phyloP scores from a whole-genome alignment of 2,113 vertebrate genomes.

The Heteronetta atricapilla region DNA sequence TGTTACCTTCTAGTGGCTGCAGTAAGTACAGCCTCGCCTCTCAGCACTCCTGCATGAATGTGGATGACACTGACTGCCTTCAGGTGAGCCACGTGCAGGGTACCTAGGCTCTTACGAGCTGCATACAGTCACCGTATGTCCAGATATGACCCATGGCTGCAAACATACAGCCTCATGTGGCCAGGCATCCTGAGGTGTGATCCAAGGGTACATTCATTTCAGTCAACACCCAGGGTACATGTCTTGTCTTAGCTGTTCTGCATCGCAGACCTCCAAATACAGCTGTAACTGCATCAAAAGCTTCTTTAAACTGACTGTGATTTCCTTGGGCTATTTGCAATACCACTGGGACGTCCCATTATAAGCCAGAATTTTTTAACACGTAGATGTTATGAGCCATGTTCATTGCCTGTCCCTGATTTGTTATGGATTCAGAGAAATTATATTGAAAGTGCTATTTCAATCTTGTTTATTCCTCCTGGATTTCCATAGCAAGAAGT shows the following conservation, averaged over 20 bases:
- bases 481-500: not conserved
- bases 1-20: not conserved
- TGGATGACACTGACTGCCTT: not conserved
- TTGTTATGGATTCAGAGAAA: not conserved
- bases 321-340: not conserved
- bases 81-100: not conserved
- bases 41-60: too few relatives aligned
- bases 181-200: not conserved
- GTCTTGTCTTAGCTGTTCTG: not conserved
- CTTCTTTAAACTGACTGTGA: not conserved
- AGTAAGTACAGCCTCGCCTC: not conserved
- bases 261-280: not conserved
- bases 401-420: fast-evolving
- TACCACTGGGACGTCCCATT: not conserved
- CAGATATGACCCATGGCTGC: fast-evolving
- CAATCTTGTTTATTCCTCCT: not conserved
- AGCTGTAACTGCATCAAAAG: not conserved
- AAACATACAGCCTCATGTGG: not conserved
- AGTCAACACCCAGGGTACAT: not conserved
- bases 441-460: not conserved
- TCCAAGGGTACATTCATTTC: not conserved
- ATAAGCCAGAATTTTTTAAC: not conserved
- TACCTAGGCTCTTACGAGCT: not conserved
- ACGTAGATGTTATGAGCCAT: not conserved
- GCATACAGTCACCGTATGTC: not conserved